Conservation (phyloP, 2,797 vertebrate genomes). For the Notolepis coatsorum region DNA sequence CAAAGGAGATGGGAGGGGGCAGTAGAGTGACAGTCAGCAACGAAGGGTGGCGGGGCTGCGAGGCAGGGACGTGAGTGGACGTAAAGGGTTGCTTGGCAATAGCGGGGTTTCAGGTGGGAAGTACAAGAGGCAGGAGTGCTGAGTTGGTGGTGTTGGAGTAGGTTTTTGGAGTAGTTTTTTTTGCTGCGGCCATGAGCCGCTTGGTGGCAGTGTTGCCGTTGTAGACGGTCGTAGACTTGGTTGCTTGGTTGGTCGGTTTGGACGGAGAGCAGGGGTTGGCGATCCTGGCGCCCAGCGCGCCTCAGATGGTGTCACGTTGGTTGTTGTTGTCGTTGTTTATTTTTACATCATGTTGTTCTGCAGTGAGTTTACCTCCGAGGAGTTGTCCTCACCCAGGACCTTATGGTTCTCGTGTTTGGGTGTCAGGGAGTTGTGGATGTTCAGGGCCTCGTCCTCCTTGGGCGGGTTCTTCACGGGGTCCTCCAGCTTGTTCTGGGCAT, state of each 20-base stretch:
- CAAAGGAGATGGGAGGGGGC: conserved; percentile 53
- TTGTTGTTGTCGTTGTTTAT: conserved; percentile 29
- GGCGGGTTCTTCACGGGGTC: conserved; percentile 94
- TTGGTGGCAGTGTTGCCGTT: conserved; percentile 74
- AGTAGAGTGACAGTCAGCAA: conserved; percentile 74
- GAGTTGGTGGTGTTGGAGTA: conserved; percentile 57
- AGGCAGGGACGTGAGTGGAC: conserved; percentile 62
- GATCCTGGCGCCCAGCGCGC: conserved; percentile 45
- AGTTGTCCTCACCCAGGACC: conserved; percentile 87
- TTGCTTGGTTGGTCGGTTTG: conserved; percentile 63
- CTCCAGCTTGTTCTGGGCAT: conserved; percentile 94
- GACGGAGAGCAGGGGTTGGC: conserved; percentile 20
- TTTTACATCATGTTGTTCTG: conserved; percentile 97
- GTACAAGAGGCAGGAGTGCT: conserved; percentile 30
- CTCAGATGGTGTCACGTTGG: conserved; percentile 43
- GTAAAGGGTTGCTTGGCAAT: conserved; percentile 39
- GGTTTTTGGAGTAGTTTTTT: conserved; percentile 38
- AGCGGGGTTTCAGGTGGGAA: conserved; percentile 28
- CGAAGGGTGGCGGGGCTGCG: conserved; percentile 59
- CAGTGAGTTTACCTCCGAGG: conserved; percentile 91
- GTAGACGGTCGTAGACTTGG: conserved; percentile 65
- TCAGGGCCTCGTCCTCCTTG: conserved; percentile 92
- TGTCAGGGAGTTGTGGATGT: conserved; percentile 95
- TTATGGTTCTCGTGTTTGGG: conserved; percentile 93
- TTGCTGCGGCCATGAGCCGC: conserved; percentile 47